Evolutionary conservation across 2,888 invertebrate species (phyloP), one percentile per base, ranked within the genome.

Genomic region (Scaptomyza reducta): DNA sequence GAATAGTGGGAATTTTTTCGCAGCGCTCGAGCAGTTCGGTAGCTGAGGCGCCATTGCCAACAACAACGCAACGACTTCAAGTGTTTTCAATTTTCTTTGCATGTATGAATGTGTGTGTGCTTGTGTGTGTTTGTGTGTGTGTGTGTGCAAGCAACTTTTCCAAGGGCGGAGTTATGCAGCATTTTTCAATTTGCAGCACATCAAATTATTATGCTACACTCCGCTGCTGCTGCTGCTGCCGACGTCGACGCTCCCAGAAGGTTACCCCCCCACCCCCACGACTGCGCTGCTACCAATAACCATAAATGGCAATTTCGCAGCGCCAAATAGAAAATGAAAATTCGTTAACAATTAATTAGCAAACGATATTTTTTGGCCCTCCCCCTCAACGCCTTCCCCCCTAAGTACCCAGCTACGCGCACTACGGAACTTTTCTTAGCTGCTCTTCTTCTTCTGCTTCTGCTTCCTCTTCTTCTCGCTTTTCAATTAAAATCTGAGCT

Each of bases 81-180:
- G 85, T 70, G 75, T 82, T 87, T 87, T 87, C 87, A 81, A 87
- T 82, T 85, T 81, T 85, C 87, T 82, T 84, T 53, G 67, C 49
- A 14, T 11, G 38, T 14, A 45, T 5, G 38, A 38, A 57, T 38
- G 59, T 5, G 22, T 27, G 29, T 11, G 29, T 22, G 16, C 6
- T 29, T 56, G 29, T 54, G 45, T 56, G 55, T 44, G 18, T 22
- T 29, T 53, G 13, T 51, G 40, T 54, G 38, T 41, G 47, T 41
- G 61, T 49, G 49, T 58, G 53, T 65, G 58, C 38, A 55, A 18
- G 61, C 49, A 58, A 73, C 69, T 74, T 80, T 83, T 84, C 74
- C 74, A 74, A 82, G 88, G 90, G 91, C 90, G 90, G 91, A 90
- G 91, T 90, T 88, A 89, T 86, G 81, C 79, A 70, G 77, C 76